These are phyloP conservation scores for Ceuthmochares aereus DNA, from an alignment of 2,113 vertebrate species.

Conservation along the genomic window DNA sequence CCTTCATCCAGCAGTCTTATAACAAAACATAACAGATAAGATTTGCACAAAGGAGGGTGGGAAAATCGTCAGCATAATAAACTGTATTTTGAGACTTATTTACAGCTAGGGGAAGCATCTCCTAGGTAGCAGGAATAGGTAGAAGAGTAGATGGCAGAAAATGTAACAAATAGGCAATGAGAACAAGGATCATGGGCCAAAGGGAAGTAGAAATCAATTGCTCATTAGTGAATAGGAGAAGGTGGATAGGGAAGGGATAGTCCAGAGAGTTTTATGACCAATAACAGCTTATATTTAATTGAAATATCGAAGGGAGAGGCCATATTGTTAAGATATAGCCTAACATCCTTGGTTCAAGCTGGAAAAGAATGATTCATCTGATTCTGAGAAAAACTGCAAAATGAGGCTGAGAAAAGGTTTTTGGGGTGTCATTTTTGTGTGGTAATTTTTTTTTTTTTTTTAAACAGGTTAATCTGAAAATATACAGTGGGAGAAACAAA, in stretches of 20 bases:
- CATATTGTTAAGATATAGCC: neutral
- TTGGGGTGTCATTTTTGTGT: neutral
- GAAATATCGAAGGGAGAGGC: neutral
- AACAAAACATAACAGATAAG: neutral
- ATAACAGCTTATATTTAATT: neutral
- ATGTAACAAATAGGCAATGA: neutral
- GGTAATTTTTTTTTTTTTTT: neutral
- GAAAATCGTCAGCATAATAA: neutral
- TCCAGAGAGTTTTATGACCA: neutral
- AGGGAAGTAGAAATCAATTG: neutral
- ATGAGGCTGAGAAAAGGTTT: neutral
- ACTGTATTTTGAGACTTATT: neutral
- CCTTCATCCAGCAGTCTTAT: neutral
- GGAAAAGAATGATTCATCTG: neutral
- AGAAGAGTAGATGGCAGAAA: neutral
- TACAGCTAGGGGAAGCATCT: neutral
- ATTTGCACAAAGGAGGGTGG: neutral
- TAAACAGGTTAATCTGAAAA: neutral
- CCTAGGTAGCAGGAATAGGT: neutral
- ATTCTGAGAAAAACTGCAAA: neutral
- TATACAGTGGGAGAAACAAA: neutral
- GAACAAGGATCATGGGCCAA: neutral
- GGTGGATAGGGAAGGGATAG: neutral
- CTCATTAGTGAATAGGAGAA: neutral
- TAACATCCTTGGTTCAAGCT: neutral